These are phyloP conservation scores for Rhynchonema sp. DNA, from an alignment of 2,888 invertebrate genomes.

Conservation along the genomic window DNA sequence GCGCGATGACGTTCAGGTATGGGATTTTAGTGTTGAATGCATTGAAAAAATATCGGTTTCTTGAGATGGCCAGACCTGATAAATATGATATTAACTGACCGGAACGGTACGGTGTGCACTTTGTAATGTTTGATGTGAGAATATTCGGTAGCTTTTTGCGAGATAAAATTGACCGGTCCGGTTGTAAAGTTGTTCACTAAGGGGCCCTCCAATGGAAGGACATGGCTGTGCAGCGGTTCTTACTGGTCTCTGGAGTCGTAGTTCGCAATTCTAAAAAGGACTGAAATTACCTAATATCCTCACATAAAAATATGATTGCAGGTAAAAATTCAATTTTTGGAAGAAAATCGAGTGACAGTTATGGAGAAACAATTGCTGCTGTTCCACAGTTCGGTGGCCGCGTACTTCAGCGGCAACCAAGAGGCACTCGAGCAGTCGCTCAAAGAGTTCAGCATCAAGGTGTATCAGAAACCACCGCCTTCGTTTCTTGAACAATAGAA, in stretches of 20 bases:
- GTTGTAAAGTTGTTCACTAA: too few relatives aligned
- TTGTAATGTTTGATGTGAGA: too few relatives aligned
- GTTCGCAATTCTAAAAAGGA: too few relatives aligned
- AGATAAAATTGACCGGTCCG: too few relatives aligned
- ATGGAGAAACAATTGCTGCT: conserved; percentile 91
- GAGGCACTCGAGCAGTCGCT: not conserved
- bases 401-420: conserved; percentile 65
- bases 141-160: too few relatives aligned
- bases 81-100: too few relatives aligned
- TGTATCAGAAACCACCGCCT: not conserved
- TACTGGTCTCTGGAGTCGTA: too few relatives aligned
- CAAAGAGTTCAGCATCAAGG: not conserved
- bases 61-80: not conserved
- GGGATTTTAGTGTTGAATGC: not conserved
- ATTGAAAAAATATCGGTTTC: not conserved
- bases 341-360: conserved; percentile 94
- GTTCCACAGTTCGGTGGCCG: conserved; percentile 86
- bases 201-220: too few relatives aligned
- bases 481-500: not conserved
- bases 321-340: conserved; percentile 81
- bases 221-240: too few relatives aligned
- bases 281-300: too few relatives aligned
- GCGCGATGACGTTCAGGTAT: conserved; percentile 59
- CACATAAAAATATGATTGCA: conserved; percentile 1
- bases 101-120: too few relatives aligned